Evolutionary conservation across 2,113 vertebrate genomes (phyloP), one percentile per base, ranked within the genome.

Genomic region (Epinephelus cyanopodus): DNA sequence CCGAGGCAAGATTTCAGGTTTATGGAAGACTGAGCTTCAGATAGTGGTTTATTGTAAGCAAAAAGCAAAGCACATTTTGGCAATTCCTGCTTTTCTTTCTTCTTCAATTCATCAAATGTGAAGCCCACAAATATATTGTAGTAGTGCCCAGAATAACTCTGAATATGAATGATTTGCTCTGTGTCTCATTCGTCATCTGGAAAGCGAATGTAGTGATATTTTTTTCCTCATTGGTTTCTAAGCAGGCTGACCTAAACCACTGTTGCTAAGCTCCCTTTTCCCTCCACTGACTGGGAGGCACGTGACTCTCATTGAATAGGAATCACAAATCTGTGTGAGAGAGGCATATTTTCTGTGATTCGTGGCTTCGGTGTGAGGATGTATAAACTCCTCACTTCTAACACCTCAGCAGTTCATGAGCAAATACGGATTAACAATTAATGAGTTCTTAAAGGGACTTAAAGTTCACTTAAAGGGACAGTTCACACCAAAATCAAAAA

Each of bases 261-360:
- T 91, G 92, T 93, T 93, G 92, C 94, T 91, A 92, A 88, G 89
- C 89, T 83, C 74, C 81, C n/a, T 56, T 90, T 87, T 90, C 87
- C 87, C 82, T 86, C 79, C 87, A 81, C 33, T 86, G 74, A 87
- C 69, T 58, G 37, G 60, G 73, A 86, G 75, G 63, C 92, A 91
- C 56, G 74, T 91, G 92, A 91, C 69, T 75, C 57, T 70, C 83
- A 87, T 69, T 89, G 72, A 91, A 76, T 66, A 65, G 77, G 79
- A 89, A 82, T 84, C 72, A 80, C 86, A 87, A 86, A 84, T 89
- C 56, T 84, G 75, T 77, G 27, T 47, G 73, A 76, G 74, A 69
- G 57, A 80, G n/a, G 63, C 39, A 80, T 79, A 69, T 84, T 84
- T 85, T 87, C 76, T 82, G 45, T 73, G 73, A 82, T 74, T 80